phyloP scores from a whole-genome alignment of 2,113 vertebrate genomes.

The Tichodroma muraria region DNA sequence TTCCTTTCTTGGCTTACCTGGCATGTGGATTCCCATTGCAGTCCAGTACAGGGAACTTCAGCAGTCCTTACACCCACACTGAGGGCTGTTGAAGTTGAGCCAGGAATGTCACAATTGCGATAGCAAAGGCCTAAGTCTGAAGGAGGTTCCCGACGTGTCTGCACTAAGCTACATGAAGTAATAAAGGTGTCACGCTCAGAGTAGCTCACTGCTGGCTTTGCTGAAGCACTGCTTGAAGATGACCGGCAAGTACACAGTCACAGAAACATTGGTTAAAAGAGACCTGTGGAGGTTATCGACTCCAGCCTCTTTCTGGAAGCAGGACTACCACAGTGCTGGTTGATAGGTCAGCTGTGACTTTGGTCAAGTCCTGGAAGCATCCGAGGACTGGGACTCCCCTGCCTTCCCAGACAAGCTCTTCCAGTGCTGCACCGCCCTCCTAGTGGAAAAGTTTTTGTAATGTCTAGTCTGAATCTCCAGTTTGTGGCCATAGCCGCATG shows the following conservation, averaged over 20 bases:
- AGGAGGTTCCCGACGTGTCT: neutral
- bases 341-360: neutral
- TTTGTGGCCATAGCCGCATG: neutral
- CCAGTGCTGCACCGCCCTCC: neutral
- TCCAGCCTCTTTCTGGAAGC: neutral
- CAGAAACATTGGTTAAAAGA: neutral
- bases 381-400: neutral
- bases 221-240: neutral
- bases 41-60: neutral
- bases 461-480: neutral
- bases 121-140: neutral
- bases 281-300: neutral
- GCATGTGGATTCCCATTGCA: neutral
- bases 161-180: neutral
- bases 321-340: accelerated
- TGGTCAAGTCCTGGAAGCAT: neutral
- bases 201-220: neutral
- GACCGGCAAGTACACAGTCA: neutral
- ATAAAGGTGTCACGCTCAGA: neutral
- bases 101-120: neutral
- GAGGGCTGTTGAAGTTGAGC: neutral
- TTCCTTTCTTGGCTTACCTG: neutral
- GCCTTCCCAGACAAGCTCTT: neutral
- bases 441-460: neutral
- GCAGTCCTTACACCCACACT: neutral